Conservation (phyloP, 2,113 vertebrate genomes). For the Motacilla tschutschensis region DNA sequence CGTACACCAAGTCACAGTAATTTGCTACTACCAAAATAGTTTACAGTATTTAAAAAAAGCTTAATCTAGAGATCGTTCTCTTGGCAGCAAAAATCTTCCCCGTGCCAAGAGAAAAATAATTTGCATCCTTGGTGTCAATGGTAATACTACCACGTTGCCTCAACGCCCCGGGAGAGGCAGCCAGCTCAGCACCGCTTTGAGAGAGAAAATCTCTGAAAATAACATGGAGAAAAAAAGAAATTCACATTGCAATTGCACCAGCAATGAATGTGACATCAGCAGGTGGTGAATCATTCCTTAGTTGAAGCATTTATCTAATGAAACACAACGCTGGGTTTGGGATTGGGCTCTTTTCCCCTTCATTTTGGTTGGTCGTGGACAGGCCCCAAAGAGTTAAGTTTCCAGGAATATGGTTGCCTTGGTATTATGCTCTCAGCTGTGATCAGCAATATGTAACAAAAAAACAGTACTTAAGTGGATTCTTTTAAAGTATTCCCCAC, state of each 20-base stretch:
- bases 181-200: conserved; percentile 18
- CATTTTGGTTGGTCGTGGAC: not conserved
- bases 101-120: conserved; percentile 62
- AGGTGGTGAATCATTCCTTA: conserved; percentile 37
- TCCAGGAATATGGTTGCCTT: conserved; percentile 36
- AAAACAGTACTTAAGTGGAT: conserved; percentile 59
- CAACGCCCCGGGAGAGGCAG: conserved; percentile 31
- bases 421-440: conserved; percentile 42
- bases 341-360: not conserved
- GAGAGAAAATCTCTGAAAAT: conserved; percentile 17
- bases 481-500: conserved; percentile 80
- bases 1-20: conserved; percentile 38
- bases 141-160: conserved; percentile 51
- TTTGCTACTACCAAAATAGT: conserved; percentile 65
- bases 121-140: conserved; percentile 61
- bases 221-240: not conserved
- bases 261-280: conserved; percentile 29
- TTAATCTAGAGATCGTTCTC: conserved; percentile 64
- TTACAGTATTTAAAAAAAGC: conserved; percentile 63
- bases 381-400: conserved; percentile 45
- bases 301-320: not conserved
- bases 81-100: conserved; percentile 52
- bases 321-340: not conserved
- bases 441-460: conserved; percentile 52
- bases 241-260: conserved; percentile 6